Evolutionary conservation across 2,797 vertebrate species (phyloP).

Genomic region (Tachyglossus aculeatus): DNA sequence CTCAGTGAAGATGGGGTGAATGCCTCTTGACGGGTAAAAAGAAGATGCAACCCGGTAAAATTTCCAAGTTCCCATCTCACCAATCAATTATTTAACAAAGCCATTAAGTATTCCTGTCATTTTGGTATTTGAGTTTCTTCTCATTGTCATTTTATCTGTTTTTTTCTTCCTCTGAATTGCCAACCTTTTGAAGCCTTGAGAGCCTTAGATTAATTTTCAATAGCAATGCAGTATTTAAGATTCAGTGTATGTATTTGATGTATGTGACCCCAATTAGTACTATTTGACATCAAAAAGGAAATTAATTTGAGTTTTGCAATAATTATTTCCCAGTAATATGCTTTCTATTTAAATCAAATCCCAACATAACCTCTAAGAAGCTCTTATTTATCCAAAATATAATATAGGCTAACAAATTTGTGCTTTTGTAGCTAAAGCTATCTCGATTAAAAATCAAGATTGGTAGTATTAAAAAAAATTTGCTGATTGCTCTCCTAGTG

Average conservation of each 20-base stretch:
- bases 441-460: conserved; percentile 70
- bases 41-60: not conserved
- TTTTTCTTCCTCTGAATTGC: not conserved
- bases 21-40: not conserved
- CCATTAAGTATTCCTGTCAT: not conserved
- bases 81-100: not conserved
- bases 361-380: conserved; percentile 13
- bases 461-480: conserved; percentile 39
- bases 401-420: conserved; percentile 52
- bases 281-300: conserved; percentile 7
- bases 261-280: not conserved
- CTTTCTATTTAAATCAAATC: conserved; percentile 41
- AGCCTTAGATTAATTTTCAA: not conserved
- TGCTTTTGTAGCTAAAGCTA: conserved; percentile 55
- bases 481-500: conserved; percentile 61
- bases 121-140: not conserved
- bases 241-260: not conserved
- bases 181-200: not conserved
- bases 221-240: not conserved
- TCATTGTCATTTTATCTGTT: not conserved
- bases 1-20: not conserved
- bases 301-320: conserved; percentile 10
- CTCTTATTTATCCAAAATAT: conserved; percentile 33
- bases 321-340: not conserved
- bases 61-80: not conserved